A percentile compares a stretch with the other conserved stretches of the same genome.
phyloP scores from a whole-genome alignment of 2,113 vertebrate genomes.

The Nesogale talazaci region DNA sequence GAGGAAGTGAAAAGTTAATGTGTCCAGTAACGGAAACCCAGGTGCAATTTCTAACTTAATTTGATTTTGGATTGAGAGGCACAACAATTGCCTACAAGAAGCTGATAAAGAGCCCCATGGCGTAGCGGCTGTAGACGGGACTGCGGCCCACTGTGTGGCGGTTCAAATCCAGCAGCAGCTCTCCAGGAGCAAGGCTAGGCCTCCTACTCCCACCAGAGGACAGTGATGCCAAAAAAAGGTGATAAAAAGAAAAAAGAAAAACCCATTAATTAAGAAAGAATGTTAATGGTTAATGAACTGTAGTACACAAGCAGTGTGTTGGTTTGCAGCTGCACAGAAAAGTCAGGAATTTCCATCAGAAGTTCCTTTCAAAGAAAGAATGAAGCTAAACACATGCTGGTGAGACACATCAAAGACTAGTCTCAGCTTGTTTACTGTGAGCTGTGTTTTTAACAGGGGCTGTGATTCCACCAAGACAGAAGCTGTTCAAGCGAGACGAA shows the following conservation, averaged over 20 bases:
- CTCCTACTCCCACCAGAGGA: too few relatives aligned
- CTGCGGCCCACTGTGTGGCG: too few relatives aligned
- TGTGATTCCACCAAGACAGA: background rate
- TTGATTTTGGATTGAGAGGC: too few relatives aligned
- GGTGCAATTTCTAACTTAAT: too few relatives aligned
- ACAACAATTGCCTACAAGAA: too few relatives aligned
- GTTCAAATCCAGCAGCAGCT: too few relatives aligned
- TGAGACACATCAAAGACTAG: background rate
- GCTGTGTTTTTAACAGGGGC: background rate
- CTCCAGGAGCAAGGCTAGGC: too few relatives aligned
- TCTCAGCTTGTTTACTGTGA: constrained; percentile 9
- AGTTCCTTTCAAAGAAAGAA: background rate
- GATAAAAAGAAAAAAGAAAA: background rate
- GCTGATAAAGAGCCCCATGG: too few relatives aligned
- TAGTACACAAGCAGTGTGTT: background rate
- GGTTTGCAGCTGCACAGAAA: background rate
- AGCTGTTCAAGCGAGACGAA: background rate
- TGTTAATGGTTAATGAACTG: background rate
- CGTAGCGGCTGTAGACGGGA: too few relatives aligned
- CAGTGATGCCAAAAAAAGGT: too few relatives aligned
- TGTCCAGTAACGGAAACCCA: too few relatives aligned
- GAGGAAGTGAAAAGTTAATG: too few relatives aligned
- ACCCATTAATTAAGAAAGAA: background rate
- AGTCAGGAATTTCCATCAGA: background rate
- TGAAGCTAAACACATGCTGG: background rate